Conservation (phyloP, 2,797 vertebrate species). For the Oreochromis grahami region DNA sequence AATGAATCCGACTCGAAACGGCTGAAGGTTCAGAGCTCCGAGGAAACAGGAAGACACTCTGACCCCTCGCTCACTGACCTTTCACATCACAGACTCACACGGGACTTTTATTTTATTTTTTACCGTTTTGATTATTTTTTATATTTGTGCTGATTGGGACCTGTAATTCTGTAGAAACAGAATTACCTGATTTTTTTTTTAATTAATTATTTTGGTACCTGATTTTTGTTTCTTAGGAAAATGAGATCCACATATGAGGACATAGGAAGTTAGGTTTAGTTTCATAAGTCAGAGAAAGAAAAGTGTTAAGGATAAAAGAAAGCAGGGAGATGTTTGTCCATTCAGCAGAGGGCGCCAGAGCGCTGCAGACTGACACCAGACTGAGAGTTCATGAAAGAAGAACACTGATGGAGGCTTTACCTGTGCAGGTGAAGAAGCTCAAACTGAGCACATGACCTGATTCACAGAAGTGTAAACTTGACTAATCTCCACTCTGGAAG, state of each 20-base stretch:
- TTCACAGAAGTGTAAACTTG: neutral
- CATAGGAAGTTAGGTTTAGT: neutral
- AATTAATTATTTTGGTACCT: too few species aligned
- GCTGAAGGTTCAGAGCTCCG: neutral
- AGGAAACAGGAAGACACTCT: neutral
- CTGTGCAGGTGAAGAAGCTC: neutral
- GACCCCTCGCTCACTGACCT: neutral
- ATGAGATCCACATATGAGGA: too few species aligned
- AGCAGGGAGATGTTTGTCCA: neutral
- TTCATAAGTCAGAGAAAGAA: accelerated
- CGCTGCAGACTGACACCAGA: neutral
- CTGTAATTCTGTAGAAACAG: too few species aligned
- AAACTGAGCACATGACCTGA: neutral
- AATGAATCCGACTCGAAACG: neutral
- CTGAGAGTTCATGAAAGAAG: neutral
- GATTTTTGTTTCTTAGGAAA: too few species aligned
- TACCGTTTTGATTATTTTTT: too few species aligned
- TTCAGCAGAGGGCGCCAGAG: neutral
- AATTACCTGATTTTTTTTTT: too few species aligned
- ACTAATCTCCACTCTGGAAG: too few species aligned
- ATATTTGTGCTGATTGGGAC: too few species aligned
- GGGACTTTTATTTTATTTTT: neutral
- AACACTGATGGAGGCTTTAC: neutral
- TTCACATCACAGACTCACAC: neutral
- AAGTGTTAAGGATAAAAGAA: neutral